These are phyloP conservation scores for Atherix ibis DNA, from an alignment of 2,888 invertebrate genomes.

Conservation along the genomic window DNA sequence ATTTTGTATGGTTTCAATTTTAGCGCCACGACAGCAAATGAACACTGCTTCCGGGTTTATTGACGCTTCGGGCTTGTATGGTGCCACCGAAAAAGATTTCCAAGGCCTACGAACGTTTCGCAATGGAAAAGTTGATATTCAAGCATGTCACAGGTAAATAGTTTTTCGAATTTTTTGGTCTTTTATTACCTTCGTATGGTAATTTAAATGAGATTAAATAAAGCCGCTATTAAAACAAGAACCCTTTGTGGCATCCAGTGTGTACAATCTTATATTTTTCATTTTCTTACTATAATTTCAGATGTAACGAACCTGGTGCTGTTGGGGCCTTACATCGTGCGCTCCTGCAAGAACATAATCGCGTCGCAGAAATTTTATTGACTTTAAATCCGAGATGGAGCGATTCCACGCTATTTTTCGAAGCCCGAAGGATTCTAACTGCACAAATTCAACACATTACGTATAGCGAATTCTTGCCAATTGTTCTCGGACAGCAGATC, in stretches of 20 bases:
- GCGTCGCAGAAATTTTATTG: conserved; percentile 53
- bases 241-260: no score
- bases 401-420: conserved; percentile 58
- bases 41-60: conserved; percentile 69
- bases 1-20: conserved; percentile 9
- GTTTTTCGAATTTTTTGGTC: not conserved
- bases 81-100: conserved; percentile 54
- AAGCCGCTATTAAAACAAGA: not conserved
- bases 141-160: conserved; percentile 45
- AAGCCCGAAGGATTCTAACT: conserved; percentile 55
- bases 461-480: conserved; percentile 66
- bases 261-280: no score
- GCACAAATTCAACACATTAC: conserved; percentile 75
- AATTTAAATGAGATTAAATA: not conserved
- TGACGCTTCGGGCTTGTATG: conserved; percentile 72
- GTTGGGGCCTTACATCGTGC: conserved; percentile 57
- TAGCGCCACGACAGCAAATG: conserved; percentile 66
- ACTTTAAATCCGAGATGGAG: conserved; percentile 64
- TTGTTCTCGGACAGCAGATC: conserved; percentile 45
- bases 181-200: not conserved
- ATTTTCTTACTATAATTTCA: no score
- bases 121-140: conserved; percentile 51
- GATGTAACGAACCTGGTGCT: conserved; percentile 46
- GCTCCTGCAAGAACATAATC: conserved; percentile 62
- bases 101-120: conserved; percentile 53